A percentile compares a stretch with the other conserved stretches of the same genome.
Evolutionary conservation across 2,113 vertebrate genomes (phyloP).

Genomic region (Picathartes gymnocephalus): DNA sequence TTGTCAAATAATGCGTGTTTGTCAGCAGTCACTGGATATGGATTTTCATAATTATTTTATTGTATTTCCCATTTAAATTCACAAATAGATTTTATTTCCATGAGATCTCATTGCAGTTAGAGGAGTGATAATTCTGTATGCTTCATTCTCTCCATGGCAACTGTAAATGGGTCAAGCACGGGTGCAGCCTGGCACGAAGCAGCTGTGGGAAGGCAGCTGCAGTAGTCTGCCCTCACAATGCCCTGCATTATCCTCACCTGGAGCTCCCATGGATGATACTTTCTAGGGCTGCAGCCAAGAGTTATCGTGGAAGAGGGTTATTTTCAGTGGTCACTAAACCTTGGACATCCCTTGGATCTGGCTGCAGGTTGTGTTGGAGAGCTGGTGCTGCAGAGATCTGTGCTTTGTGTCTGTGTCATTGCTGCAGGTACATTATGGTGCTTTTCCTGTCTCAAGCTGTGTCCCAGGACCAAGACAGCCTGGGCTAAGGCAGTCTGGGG

Average conservation of each 20-base stretch:
- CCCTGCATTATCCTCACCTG: neutral
- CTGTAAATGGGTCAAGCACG: neutral
- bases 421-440: neutral
- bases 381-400: neutral
- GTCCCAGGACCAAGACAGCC: neutral
- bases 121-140: neutral
- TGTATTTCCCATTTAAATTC: neutral
- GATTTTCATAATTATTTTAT: neutral
- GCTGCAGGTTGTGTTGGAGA: neutral
- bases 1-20: neutral
- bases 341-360: neutral
- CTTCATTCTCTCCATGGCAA: slow-evolving; percentile 19
- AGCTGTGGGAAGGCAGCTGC: neutral
- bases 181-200: neutral
- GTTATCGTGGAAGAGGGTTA: neutral
- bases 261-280: neutral
- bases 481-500: neutral
- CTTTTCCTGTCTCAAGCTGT: neutral
- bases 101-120: neutral
- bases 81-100: neutral
- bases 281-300: neutral
- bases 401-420: neutral
- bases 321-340: neutral
- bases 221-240: neutral
- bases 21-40: neutral